Evolutionary conservation across 2,888 invertebrate species (phyloP).

Genomic region (Trichogramma evanescens): DNA sequence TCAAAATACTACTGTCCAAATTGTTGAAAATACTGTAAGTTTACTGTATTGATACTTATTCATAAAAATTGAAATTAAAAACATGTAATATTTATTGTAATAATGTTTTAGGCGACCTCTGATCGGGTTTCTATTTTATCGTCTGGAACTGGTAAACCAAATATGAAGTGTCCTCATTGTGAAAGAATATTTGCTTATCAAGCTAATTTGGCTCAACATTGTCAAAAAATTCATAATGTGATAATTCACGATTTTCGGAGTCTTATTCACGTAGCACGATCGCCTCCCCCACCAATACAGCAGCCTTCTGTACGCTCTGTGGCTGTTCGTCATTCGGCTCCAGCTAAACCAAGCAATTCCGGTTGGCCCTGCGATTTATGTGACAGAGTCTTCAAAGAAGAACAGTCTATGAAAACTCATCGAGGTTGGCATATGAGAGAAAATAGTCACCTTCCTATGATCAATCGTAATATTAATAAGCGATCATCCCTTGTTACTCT

Average conservation of each 20-base stretch:
- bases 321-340: not conserved
- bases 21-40: not conserved
- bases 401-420: slow-evolving; percentile 58
- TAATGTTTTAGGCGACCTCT: slow-evolving; percentile 16
- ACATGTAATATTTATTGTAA: slow-evolving; percentile 9
- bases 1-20: no score
- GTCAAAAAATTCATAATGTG: slow-evolving; percentile 32
- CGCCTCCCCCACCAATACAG: not conserved
- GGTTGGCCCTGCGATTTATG: slow-evolving; percentile 56
- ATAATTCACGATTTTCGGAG: not conserved
- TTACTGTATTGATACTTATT: not conserved
- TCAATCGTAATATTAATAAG: not conserved
- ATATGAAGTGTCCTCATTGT: slow-evolving; percentile 31
- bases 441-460: no score
- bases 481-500: no score
- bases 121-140: not conserved
- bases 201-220: slow-evolving; percentile 34
- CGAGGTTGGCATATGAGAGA: slow-evolving; percentile 55
- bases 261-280: slow-evolving; percentile 1
- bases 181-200: slow-evolving; percentile 30
- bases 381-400: slow-evolving; percentile 57
- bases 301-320: not conserved
- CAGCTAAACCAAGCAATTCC: not conserved
- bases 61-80: not conserved
- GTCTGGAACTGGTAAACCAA: slow-evolving; percentile 20